These are phyloP conservation scores for Drosophila kanekoi DNA, from an alignment of 2,888 invertebrate genomes.

Conservation along the genomic window DNA sequence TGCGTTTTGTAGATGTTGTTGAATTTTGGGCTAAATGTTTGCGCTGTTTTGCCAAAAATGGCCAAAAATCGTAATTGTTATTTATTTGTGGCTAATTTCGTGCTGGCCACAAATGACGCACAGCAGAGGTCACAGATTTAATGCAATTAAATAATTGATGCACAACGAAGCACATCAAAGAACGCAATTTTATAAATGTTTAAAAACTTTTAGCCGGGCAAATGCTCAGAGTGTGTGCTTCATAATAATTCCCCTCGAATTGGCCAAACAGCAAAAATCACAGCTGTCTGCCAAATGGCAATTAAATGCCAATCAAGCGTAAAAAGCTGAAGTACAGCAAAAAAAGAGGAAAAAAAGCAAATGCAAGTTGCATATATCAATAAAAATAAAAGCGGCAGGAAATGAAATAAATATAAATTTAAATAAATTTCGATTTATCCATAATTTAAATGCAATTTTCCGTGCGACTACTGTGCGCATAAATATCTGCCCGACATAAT, in stretches of 20 bases:
- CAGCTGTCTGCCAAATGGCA: conserved; percentile 61
- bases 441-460: conserved; percentile 52
- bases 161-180: background rate
- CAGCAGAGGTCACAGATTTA: conserved; percentile 8
- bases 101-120: conserved; percentile 39
- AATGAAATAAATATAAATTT: conserved; percentile 45
- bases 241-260: conserved; percentile 36
- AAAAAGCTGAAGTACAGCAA: conserved; percentile 55
- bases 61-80: conserved; percentile 71
- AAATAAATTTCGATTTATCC: conserved; percentile 40
- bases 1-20: conserved; percentile 41
- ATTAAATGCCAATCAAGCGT: conserved; percentile 78
- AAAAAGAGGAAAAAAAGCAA: conserved; percentile 9
- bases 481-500: conserved; percentile 61
- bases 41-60: conserved; percentile 28
- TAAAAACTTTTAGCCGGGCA: conserved; percentile 11
- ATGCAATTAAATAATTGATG: conserved; percentile 33
- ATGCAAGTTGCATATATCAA: conserved; percentile 8
- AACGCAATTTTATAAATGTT: conserved; percentile 7
- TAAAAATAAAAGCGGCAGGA: conserved; percentile 13
- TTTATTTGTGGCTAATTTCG: conserved; percentile 74
- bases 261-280: conserved; percentile 34
- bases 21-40: conserved; percentile 38
- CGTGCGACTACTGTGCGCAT: conserved; percentile 51
- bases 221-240: conserved; percentile 17